Evolutionary conservation across 2,888 invertebrate species (phyloP).

Genomic region (Stomorhina lunata): DNA sequence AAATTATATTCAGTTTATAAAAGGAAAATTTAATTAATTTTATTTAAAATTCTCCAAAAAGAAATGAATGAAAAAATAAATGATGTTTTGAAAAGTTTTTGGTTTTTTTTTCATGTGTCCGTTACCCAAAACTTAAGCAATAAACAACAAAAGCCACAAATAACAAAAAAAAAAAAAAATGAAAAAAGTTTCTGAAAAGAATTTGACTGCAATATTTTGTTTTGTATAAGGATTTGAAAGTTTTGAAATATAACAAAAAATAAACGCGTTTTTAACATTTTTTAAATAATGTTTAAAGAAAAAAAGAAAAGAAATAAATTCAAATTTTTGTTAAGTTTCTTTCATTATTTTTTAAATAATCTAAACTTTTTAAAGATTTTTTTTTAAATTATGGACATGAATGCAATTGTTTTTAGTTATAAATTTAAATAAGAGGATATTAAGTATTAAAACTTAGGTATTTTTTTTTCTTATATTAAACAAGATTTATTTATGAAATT

Average conservation of each 20-base stretch:
- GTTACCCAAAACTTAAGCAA: conserved; percentile 15
- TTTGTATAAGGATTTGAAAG: not conserved
- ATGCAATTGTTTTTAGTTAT: no score
- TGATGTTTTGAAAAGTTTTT: not conserved
- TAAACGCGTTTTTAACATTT: not conserved
- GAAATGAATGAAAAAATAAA: not conserved
- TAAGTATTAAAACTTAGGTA: no score
- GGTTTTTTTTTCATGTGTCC: not conserved
- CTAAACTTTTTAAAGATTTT: no score
- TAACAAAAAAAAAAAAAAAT: not conserved
- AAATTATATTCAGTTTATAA: not conserved
- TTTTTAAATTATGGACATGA: no score
- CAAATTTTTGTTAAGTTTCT: not conserved
- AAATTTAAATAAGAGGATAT: no score
- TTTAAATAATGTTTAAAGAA: not conserved
- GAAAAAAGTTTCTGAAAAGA: not conserved
- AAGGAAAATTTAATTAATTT: conserved; percentile 10
- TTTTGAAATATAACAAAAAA: not conserved
- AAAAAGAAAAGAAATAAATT: not conserved
- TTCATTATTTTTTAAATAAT: no score
- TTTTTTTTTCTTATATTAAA: no score
- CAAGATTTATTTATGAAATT: no score
- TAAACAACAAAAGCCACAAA: conserved; percentile 9
- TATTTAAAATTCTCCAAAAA: not conserved
- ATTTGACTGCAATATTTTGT: not conserved